A percentile compares a stretch with the other conserved stretches of the same genome.
Evolutionary conservation across 2,888 invertebrate genomes (phyloP).

Genomic region (Ophion obscuratus): DNA sequence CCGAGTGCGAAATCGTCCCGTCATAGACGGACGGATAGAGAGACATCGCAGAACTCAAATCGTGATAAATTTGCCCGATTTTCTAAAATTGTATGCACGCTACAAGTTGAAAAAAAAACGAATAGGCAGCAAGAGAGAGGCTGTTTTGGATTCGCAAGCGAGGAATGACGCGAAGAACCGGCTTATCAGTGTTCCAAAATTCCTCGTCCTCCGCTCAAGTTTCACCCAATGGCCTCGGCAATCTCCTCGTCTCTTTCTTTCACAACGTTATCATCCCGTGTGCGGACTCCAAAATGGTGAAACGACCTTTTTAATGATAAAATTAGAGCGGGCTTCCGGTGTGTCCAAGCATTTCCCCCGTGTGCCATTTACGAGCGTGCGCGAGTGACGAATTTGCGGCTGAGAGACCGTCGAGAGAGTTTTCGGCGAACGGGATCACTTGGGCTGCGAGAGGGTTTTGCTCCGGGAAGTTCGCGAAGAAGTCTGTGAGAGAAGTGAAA

Average conservation of each 20-base stretch:
- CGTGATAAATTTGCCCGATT: constrained; percentile 1
- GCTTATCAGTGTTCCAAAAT: too few relatives aligned
- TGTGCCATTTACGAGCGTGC: constrained; percentile 15
- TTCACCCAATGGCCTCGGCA: too few relatives aligned
- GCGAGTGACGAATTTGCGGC: background rate
- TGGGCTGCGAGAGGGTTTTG: too few relatives aligned
- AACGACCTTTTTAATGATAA: background rate
- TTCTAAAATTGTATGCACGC: background rate
- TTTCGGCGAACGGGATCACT: too few relatives aligned
- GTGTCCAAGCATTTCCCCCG: constrained; percentile 9
- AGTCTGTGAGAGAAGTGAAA: background rate
- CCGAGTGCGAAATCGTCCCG: constrained; percentile 62
- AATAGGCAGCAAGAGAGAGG: background rate
- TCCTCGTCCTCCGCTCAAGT: too few relatives aligned
- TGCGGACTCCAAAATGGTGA: background rate
- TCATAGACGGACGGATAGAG: constrained; percentile 30
- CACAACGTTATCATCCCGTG: background rate
- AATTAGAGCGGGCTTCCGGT: background rate
- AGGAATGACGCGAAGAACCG: too few relatives aligned
- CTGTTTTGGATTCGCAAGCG: background rate
- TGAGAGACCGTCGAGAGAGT: too few relatives aligned
- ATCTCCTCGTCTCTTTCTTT: too few relatives aligned
- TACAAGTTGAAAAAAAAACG: background rate
- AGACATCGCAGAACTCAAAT: constrained; percentile 1
- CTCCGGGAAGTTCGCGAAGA: background rate